Percentiles rank a stretch among this genome's conserved stretches.
Evolutionary conservation across 2,888 invertebrate species (phyloP).

Genomic region (Bhutanitis thaidina): DNA sequence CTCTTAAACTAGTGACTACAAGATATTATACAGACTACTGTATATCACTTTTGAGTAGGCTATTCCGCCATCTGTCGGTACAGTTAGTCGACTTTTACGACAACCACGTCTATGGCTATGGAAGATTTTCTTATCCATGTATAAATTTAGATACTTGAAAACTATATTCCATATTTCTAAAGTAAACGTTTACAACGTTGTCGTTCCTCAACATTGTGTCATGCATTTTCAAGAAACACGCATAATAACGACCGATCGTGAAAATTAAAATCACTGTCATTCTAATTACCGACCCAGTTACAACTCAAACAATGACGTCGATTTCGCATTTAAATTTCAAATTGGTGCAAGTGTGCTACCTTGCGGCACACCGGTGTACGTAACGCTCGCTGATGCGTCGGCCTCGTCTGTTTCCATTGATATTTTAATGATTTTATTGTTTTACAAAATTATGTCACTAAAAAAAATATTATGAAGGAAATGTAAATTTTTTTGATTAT

Average conservation of each 20-base stretch:
- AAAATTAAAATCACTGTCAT: conserved; percentile 34
- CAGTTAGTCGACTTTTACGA: no score
- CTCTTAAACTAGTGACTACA: no score
- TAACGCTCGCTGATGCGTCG: conserved; percentile 14
- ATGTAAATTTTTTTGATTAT: no score
- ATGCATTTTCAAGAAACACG: background rate
- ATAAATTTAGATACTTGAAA: no score
- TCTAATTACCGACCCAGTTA: conserved; percentile 37
- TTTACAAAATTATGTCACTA: conserved; percentile 5
- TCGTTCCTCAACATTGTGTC: background rate
- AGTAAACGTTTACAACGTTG: no score
- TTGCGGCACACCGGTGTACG: conserved; percentile 34
- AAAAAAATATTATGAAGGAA: no score
- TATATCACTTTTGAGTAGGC: no score
- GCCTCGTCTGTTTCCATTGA: conserved; percentile 32
- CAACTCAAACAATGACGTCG: conserved; percentile 29
- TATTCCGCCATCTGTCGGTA: no score
- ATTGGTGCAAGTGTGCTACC: conserved; percentile 40
- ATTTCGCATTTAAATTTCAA: conserved; percentile 53
- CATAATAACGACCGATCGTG: conserved; percentile 19
- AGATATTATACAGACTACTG: no score
- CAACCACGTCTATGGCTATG: no score
- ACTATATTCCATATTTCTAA: no score
- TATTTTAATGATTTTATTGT: conserved; percentile 15
- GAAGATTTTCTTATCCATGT: no score